Base-by-base conservation (phyloP, 1,140 invertebrate species). In the Tyrophagus putrescentiae region DNA sequence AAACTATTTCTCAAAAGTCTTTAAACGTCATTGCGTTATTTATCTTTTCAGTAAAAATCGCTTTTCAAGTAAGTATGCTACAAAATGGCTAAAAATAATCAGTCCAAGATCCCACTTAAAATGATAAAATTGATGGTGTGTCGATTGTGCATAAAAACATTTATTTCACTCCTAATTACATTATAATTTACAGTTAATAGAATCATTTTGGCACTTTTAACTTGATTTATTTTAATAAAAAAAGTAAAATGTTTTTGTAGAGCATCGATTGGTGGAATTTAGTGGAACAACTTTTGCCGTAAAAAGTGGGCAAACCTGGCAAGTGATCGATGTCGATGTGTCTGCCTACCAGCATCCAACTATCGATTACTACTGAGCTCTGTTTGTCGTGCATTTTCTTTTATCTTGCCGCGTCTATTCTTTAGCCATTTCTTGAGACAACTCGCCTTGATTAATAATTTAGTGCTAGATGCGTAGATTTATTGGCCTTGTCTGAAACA, bases 271-370 rank as follows among this genome's bases (percentile, higher is more conserved):
- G 36, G 21, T 21, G 7, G 21, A 29, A 29, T 48, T 39, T 13
- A 21, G 45, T 21, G 21, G 21, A 21, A 39, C 36, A 48, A 21
- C 23, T 21, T 25, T 48, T 21, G 13, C 21, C 13, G 36, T 39
- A 39, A 13, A 21, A 13, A 21, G 31, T 29, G 21, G 45, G 31
- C 7, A 7, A 48, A 39, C 36, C 13, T 39, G 13, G 13, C 36
- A 13, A 21, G 45, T 48, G 45, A 48, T 48, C 45, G 45, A 48
- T 48, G 45, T 48, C 45, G 45, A 48, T n/a, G 36, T 48, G 45
- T 48, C 45, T 48, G 45, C 31, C 31, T 48, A 29, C 21, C 45
- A 48, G 45, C 21, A 7, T 9, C 21, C 45, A 48, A 48, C 45
- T 48, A 48, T 48, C 45, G 45, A 48, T 48, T 48, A 48, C 45